Conservation (phyloP, 2,888 invertebrate genomes). For the Marronus borbonicus region DNA sequence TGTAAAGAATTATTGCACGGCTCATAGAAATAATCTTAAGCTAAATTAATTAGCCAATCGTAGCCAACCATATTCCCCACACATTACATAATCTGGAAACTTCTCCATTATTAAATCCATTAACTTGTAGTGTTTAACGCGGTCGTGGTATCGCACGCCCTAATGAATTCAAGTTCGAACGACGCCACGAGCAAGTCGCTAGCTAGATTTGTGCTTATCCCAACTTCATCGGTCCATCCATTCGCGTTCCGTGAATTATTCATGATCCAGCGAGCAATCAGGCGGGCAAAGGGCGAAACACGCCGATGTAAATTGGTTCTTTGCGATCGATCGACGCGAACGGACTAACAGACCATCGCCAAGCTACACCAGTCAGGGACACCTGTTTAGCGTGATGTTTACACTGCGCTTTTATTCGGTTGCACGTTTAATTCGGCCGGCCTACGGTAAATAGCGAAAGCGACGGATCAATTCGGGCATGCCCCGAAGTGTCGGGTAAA, state of each 20-base stretch:
- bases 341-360: background rate
- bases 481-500: constrained; percentile 1
- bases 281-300: constrained; percentile 39
- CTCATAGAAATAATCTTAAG: too few species aligned
- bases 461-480: background rate
- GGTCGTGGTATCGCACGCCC: constrained; percentile 10
- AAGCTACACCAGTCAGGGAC: constrained; percentile 4
- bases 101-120: constrained; percentile 35
- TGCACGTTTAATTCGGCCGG: constrained; percentile 20
- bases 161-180: constrained; percentile 34
- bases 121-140: constrained; percentile 24
- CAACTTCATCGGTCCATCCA: background rate
- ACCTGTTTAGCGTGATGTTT: constrained; percentile 33
- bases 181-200: background rate
- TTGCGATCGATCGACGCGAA: constrained; percentile 33
- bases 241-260: constrained; percentile 25
- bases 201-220: constrained; percentile 6
- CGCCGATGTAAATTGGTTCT: constrained; percentile 40
- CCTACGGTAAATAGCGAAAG: background rate
- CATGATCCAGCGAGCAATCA: constrained; percentile 38
- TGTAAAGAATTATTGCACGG: too few species aligned
- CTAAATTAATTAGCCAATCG: too few species aligned
- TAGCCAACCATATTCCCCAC: too few species aligned
- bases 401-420: constrained; percentile 22
- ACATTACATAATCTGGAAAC: constrained; percentile 4